phyloP scores from a whole-genome alignment of 1,140 invertebrate species.

The Sycophila sp. region DNA sequence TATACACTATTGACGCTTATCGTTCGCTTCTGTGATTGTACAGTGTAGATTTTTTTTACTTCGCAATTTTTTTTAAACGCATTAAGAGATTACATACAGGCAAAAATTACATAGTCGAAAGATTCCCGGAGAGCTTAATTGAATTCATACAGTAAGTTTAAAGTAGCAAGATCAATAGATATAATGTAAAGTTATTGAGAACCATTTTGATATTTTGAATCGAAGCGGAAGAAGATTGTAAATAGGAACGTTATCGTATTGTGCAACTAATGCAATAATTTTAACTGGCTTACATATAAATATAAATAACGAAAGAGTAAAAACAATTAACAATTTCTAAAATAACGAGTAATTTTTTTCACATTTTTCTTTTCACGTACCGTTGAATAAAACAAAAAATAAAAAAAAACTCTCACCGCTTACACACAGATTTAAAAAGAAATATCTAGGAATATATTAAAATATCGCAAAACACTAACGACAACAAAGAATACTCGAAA shows the following conservation, averaged over 20 bases:
- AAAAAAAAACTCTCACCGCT: not conserved
- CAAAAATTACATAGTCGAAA: not conserved
- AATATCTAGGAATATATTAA: not conserved
- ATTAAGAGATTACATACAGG: not conserved
- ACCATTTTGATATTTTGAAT: not conserved
- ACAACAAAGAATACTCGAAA: not conserved
- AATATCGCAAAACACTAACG: not conserved
- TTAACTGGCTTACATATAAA: not conserved
- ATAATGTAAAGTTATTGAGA: not conserved
- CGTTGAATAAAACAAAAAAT: not conserved
- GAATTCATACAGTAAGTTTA: not conserved
- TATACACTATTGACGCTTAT: too few species aligned
- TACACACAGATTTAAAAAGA: not conserved
- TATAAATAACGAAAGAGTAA: not conserved
- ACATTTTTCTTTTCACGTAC: not conserved
- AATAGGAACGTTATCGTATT: not conserved
- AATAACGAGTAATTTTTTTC: conserved; percentile 4
- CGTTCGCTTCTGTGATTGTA: not conserved
- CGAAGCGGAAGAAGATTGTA: not conserved
- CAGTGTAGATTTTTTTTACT: not conserved
- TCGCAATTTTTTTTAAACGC: not conserved
- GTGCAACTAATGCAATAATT: not conserved
- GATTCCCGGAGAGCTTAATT: not conserved
- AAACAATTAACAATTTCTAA: not conserved
- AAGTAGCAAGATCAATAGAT: not conserved